Evolutionary conservation across 2,888 invertebrate species (phyloP), one percentile per base, ranked within the genome.

Genomic region (Helobdella robusta): DNA sequence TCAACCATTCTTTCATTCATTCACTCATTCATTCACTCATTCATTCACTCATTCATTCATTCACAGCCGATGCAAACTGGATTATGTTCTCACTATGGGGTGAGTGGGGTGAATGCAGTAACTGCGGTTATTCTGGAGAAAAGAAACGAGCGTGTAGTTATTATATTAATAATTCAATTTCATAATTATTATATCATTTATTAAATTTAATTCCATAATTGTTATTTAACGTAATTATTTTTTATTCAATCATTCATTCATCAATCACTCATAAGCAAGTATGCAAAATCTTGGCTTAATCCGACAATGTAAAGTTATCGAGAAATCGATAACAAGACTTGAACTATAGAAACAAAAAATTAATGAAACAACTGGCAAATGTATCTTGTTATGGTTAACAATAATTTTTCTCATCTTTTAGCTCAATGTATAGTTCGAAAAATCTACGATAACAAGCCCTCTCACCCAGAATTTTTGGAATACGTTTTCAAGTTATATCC

Each of bases 61-160:
- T 56, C 23, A 44, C n/a, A 62, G 62, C 48, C 20, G 62, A 62
- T 20, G 62, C 48, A 15, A 62, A 62, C 34, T 62, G 62, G 62
- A 15, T 62, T n/a, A 25, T 46, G 34, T 62, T 62, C 34, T 46
- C 25, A 18, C 34, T 40, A 23, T 62, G 62, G 62, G 32, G 34
- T 4, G 62, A 62, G 34, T 62, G 62, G 62, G 48, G 50, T 30
- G 28, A 30, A 2, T 62, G 62, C 25, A 50, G 50, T 30, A n/a
- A 25, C 23, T 62, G 62, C 25, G 62, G 62, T n/a, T n/a, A 25
- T 62, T 30, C 44, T n/a, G 62, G 62, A 25, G 62, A 62, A 44
- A 62, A 50, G 20, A 62, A 62, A 50, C 25, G 62, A 30, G 34
- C 18, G 50, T 48, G 62, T 62, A n/a, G n/a, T n/a, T n/a, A n/a